Conservation (phyloP, 2,797 vertebrate species). For the Neoniphon sammara region DNA sequence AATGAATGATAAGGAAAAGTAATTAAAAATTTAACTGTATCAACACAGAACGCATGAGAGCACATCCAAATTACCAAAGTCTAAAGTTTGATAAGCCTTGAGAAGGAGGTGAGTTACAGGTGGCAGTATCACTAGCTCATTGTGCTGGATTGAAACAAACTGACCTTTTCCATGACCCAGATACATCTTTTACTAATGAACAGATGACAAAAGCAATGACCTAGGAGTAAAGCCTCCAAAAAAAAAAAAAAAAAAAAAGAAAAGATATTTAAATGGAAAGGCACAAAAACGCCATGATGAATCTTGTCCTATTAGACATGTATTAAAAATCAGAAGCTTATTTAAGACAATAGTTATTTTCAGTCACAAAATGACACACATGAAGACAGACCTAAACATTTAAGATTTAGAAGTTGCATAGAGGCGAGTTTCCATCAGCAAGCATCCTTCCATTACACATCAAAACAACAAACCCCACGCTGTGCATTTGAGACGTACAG, state of each 20-base stretch:
- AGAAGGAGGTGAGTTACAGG: conserved; percentile 34
- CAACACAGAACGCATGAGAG: conserved; percentile 50
- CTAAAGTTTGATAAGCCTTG: conserved; percentile 48
- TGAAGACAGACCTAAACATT: background rate
- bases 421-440: background rate
- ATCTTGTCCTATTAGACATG: background rate
- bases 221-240: too few relatives aligned
- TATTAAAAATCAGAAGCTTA: background rate
- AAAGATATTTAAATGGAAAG: background rate
- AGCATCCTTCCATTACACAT: too few relatives aligned
- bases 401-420: background rate
- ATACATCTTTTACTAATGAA: background rate
- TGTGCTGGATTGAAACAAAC: background rate
- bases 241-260: too few relatives aligned
- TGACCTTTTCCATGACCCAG: conserved; percentile 4
- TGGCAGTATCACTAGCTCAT: conserved; percentile 14
- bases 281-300: background rate
- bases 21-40: conserved; percentile 51
- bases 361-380: background rate
- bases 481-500: conserved; percentile 25
- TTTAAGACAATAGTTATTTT: background rate
- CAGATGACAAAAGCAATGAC: background rate
- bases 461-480: conserved; percentile 13
- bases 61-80: conserved; percentile 46
- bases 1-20: conserved; percentile 44